Conservation (phyloP, 2,113 vertebrate genomes). For the Gopherus flavomarginatus region DNA sequence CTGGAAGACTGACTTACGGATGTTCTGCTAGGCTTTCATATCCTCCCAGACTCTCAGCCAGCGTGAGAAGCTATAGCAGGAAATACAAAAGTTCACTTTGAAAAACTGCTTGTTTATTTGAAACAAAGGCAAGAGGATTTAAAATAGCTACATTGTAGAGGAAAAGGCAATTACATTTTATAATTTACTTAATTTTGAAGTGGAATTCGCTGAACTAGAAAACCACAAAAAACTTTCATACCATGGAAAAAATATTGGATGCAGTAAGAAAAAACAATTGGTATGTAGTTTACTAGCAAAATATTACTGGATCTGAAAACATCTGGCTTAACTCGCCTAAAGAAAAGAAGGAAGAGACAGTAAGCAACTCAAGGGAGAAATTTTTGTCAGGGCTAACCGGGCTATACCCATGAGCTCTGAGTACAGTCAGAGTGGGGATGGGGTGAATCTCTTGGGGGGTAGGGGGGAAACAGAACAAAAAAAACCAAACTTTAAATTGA, state of each 20-base stretch:
- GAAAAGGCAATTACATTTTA: background rate
- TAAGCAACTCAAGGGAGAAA: rapidly evolving
- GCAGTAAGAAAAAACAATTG: background rate
- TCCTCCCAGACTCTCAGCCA: conserved; percentile 94
- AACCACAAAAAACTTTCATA: background rate
- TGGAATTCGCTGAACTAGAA: background rate
- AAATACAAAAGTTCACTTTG: background rate
- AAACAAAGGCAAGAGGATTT: background rate
- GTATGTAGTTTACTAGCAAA: background rate
- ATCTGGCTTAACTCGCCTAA: background rate
- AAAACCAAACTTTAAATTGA: background rate
- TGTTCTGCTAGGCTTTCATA: conserved; percentile 95
- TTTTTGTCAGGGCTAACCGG: background rate
- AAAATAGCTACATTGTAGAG: background rate
- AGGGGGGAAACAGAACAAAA: too few species aligned
- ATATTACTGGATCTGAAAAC: background rate
- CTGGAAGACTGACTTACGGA: conserved; percentile 86
- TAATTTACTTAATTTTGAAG: background rate
- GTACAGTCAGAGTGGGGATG: background rate
- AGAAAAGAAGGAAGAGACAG: background rate
- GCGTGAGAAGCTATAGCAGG: conserved; percentile 83
- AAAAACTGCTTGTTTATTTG: background rate
- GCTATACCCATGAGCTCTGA: background rate
- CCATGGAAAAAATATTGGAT: background rate
- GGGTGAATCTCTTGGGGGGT: background rate